These are phyloP conservation scores for Dicerorhinus sumatrensis DNA, from an alignment of 2,113 vertebrate genomes.

Conservation along the genomic window DNA sequence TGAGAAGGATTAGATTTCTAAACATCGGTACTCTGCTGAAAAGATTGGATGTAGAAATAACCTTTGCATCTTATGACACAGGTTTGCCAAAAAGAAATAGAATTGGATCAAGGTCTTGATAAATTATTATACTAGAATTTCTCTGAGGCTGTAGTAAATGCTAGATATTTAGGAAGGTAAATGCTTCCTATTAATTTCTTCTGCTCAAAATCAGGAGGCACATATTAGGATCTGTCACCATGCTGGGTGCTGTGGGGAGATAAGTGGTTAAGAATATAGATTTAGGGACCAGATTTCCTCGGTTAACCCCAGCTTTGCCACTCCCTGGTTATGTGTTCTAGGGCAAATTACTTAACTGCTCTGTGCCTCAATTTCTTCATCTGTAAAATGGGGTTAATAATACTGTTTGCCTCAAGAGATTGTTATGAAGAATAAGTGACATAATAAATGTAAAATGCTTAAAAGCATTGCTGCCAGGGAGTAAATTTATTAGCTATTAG, in stretches of 20 bases:
- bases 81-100: background rate
- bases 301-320: background rate
- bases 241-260: background rate
- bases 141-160: background rate
- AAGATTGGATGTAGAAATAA: background rate
- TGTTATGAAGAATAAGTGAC: background rate
- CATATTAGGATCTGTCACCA: background rate
- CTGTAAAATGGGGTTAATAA: constrained; percentile 24
- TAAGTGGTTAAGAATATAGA: background rate
- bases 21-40: background rate
- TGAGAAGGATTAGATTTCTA: background rate
- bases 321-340: background rate
- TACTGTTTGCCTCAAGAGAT: background rate
- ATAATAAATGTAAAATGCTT: background rate
- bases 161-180: background rate
- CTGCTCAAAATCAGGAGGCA: background rate
- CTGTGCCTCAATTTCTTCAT: background rate
- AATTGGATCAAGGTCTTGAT: background rate
- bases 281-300: background rate
- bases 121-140: background rate
- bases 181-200: background rate
- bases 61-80: background rate
- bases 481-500: background rate
- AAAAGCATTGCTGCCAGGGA: background rate
- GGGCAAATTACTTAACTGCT: background rate